phyloP scores from a whole-genome alignment of 1,140 invertebrate genomes.

The Drosophila parabipectinata region DNA sequence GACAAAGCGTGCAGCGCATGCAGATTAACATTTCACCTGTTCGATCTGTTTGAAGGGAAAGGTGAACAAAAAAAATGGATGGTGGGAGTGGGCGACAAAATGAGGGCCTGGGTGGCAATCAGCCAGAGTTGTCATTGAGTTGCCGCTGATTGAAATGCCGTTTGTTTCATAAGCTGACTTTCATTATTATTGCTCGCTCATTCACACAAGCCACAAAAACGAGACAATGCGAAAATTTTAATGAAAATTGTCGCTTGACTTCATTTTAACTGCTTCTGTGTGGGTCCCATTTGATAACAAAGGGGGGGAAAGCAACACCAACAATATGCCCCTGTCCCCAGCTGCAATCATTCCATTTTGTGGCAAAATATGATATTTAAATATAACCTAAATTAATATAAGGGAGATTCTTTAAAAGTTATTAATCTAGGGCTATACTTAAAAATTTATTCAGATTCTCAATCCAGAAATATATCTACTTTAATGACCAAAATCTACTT shows the following conservation, averaged over 20 bases:
- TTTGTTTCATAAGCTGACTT: constrained; percentile 78
- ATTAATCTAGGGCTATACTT: no score
- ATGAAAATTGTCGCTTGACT: constrained; percentile 83
- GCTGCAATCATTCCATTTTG: constrained; percentile 22
- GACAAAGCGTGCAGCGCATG: constrained; percentile 79
- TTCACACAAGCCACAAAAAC: constrained; percentile 70
- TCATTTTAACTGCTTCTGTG: constrained; percentile 68
- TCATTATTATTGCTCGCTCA: constrained; percentile 77
- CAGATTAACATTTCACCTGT: constrained; percentile 82
- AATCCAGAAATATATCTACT: background rate
- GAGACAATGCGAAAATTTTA: constrained; percentile 80
- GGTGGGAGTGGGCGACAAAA: background rate
- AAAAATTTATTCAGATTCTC: no score
- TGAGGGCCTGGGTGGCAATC: constrained; percentile 48
- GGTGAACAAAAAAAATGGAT: background rate
- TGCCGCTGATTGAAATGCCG: constrained; percentile 78
- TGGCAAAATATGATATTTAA: constrained; percentile 13
- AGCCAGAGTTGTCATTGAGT: constrained; percentile 71
- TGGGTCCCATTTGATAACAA: constrained; percentile 60
- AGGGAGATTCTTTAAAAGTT: no score
- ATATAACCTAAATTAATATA: constrained; percentile 10
- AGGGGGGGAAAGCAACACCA: constrained; percentile 4
- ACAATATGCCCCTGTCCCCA: constrained; percentile 34
- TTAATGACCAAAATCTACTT: constrained; percentile 17
- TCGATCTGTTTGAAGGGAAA: constrained; percentile 13